phyloP scores from a whole-genome alignment of 2,797 vertebrate genomes.

The Miichthys miiuy region DNA sequence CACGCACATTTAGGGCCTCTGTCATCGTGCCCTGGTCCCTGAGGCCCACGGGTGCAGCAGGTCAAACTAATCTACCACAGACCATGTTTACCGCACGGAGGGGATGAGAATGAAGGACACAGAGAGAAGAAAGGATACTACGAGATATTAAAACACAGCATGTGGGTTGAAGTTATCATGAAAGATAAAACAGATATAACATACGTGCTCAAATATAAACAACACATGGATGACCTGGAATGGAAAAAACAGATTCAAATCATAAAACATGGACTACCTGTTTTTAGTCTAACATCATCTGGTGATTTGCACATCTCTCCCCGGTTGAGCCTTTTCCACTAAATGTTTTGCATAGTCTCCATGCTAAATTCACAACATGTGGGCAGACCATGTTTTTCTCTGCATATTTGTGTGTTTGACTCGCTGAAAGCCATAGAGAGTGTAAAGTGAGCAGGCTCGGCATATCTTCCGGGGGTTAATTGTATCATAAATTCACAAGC shows the following conservation, averaged over 20 bases:
- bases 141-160: not conserved
- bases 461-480: constrained; percentile 77
- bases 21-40: constrained; percentile 39
- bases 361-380: constrained; percentile 17
- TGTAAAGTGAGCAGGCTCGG: constrained; percentile 70
- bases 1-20: constrained; percentile 30
- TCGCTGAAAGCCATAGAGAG: constrained; percentile 51
- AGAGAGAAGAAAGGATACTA: not conserved
- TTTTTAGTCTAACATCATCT: not conserved
- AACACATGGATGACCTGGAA: not conserved
- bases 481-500: constrained; percentile 84
- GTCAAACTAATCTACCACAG: constrained; percentile 73
- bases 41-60: constrained; percentile 52
- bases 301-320: not conserved
- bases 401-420: constrained; percentile 50
- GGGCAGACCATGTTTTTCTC: constrained; percentile 9
- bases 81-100: constrained; percentile 39
- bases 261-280: not conserved
- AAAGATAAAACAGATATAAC: not conserved
- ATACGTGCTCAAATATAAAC: not conserved
- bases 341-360: constrained; percentile 10
- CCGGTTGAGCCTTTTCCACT: not conserved
- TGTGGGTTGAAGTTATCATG: not conserved
- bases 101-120: constrained; percentile 7
- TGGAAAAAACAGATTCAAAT: not conserved